phyloP scores from a whole-genome alignment of 2,797 vertebrate species.

The Sebastes taczanowskii region DNA sequence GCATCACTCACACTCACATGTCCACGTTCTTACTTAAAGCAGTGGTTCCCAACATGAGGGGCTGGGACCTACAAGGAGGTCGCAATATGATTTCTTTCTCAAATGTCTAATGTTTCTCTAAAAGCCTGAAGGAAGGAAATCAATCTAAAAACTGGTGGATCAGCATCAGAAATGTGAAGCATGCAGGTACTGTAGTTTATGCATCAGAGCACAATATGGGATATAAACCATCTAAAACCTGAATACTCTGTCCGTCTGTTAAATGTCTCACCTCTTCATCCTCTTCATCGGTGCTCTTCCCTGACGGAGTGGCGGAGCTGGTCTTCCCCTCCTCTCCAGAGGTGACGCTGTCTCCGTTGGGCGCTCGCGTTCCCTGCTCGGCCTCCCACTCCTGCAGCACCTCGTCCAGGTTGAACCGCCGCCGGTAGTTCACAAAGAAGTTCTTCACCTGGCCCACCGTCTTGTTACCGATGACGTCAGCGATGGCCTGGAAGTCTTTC shows the following conservation, averaged over 20 bases:
- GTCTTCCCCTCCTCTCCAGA: constrained; percentile 95
- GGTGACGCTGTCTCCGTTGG: constrained; percentile 91
- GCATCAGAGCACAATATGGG: not conserved
- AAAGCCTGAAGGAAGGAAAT: no score
- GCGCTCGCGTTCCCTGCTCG: constrained; percentile 93
- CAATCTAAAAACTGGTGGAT: not conserved
- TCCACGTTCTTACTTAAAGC: not conserved
- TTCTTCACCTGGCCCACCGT: constrained; percentile 99
- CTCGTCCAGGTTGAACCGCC: constrained; percentile 99
- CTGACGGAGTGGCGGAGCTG: constrained; percentile 92
- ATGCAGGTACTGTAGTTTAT: not conserved
- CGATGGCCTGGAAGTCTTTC: constrained; percentile 99
- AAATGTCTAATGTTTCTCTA: not conserved
- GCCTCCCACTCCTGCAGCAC: constrained; percentile 99
- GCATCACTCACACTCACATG: not conserved
- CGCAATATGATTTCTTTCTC: not conserved
- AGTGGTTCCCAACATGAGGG: not conserved
- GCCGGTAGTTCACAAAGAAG: constrained; percentile 99
- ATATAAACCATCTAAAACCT: not conserved
- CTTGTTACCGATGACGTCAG: constrained; percentile 99
- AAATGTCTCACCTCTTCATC: constrained; percentile 85
- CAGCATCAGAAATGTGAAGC: not conserved
- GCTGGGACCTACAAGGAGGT: not conserved
- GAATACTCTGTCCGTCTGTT: not conserved
- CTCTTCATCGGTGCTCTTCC: constrained; percentile 97